phyloP scores from a whole-genome alignment of 2,888 invertebrate genomes.

The Acanthococcus lagerstroemiae region DNA sequence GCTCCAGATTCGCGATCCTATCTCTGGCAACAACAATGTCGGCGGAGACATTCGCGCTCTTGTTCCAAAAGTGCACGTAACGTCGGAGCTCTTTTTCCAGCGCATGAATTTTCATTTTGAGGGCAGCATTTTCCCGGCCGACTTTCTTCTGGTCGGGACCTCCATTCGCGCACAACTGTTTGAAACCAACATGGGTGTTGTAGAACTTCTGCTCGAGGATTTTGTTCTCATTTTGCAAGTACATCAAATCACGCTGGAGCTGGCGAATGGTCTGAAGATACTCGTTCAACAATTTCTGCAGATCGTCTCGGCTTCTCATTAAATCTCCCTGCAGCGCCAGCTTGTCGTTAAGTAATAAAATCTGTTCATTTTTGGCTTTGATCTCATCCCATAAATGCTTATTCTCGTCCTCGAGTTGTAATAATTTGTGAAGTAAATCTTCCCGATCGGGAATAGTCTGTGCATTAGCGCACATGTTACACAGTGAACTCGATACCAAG shows the following conservation, averaged over 20 bases:
- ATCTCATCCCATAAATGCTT: constrained; percentile 14
- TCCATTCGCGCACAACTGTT: background rate
- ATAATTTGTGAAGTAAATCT: too few relatives aligned
- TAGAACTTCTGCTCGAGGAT: constrained; percentile 13
- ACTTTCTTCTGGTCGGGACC: constrained; percentile 2
- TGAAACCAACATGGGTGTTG: background rate
- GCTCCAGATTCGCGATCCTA: constrained; percentile 9
- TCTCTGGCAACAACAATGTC: constrained; percentile 11
- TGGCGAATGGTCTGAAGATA: constrained; percentile 9
- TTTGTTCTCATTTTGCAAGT: constrained; percentile 23
- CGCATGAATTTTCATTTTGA: constrained; percentile 3
- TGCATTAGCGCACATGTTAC: too few relatives aligned
- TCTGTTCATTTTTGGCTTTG: constrained; percentile 5
- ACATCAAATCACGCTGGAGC: background rate
- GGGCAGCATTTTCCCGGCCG: background rate
- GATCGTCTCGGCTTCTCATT: background rate
- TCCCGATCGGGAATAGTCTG: too few relatives aligned
- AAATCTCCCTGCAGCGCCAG: constrained; percentile 11
- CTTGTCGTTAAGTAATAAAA: constrained; percentile 8
- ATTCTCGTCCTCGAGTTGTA: constrained; percentile 9
- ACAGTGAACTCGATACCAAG: too few relatives aligned
- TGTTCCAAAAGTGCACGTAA: constrained; percentile 2
- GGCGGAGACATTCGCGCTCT: background rate
- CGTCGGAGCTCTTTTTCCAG: constrained; percentile 18
- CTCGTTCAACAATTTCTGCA: constrained; percentile 3